These are phyloP conservation scores for Pangasianodon gigas DNA, from an alignment of 2,113 vertebrate genomes.

Conservation along the genomic window DNA sequence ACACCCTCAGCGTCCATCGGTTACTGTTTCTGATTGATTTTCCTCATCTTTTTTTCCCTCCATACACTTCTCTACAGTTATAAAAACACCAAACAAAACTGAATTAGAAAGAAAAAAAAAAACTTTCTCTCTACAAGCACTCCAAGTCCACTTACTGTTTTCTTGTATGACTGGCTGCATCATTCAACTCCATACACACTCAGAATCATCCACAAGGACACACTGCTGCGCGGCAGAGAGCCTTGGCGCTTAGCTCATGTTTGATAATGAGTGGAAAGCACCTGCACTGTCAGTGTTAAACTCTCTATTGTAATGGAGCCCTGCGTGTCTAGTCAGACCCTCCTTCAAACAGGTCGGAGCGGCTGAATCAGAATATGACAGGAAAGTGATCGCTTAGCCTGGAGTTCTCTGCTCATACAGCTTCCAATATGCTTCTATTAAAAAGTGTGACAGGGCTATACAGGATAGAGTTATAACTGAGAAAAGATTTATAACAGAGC, in stretches of 20 bases:
- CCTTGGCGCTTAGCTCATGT: not conserved
- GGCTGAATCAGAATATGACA: conserved; percentile 13
- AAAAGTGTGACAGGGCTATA: not conserved
- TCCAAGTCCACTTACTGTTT: not conserved
- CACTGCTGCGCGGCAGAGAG: not conserved
- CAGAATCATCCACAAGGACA: not conserved
- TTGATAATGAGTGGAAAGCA: conserved; percentile 44
- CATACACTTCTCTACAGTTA: not conserved
- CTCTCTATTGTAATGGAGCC: conserved; percentile 4
- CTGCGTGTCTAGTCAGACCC: conserved; percentile 27
- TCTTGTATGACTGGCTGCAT: not conserved
- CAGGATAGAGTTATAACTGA: not conserved
- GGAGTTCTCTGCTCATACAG: not conserved
- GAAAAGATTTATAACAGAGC: not conserved
- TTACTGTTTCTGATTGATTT: not conserved
- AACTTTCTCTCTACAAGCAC: not conserved
- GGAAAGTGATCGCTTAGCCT: not conserved
- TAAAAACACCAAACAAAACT: not conserved
- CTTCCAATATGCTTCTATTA: not conserved
- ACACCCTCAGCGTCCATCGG: not conserved
- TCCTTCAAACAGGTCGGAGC: conserved; percentile 48
- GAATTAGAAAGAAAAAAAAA: no score
- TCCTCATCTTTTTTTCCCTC: not conserved
- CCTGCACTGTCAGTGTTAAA: conserved; percentile 29
- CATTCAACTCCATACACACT: not conserved